Base-by-base conservation (phyloP, 1,140 invertebrate genomes). In the Bombus soroeensis region DNA sequence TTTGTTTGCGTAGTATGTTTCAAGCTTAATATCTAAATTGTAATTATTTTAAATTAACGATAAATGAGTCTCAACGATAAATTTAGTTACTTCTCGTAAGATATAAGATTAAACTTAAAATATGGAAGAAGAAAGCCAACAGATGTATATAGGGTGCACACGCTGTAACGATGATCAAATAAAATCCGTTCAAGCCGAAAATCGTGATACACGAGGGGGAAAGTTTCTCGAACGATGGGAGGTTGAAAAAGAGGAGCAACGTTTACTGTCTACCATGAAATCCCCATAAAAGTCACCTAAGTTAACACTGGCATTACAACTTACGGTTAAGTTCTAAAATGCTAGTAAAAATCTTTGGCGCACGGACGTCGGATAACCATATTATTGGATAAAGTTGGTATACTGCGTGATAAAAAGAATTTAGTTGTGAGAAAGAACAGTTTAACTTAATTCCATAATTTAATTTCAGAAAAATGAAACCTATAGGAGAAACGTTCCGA, bases 251-350 rank as follows among this genome's bases (percentile, higher is more conserved):
- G n/a, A 43, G 53, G 66, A 87, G 62, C 57, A 10, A 32, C 2
- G 57, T 15, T n/a, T 57, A 64, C 37, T 32, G 72, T 83, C 87
- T 81, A 73, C 41, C 18, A 39, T 37, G 6, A 25, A 88, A 88
- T 88, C 64, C 59, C 41, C 37, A 82, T 88, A 34, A 75, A 81
- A 88, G 71, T 89, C 64, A 25, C 41, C 28, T 53, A 86, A 85
- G 53, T 83, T 66, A 71, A 89, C 85, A 77, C 41, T 32, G 32
- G 66, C 57, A 53, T 88, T 87, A 68, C 68, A 87, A 87, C 34
- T 87, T 74, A 18, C 39, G 41, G 9, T 41, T 53, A 39, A 62
- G 53, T 62, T 59, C 22, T 28, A 10, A 71, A 84, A 80, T n/a
- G 47, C 22, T 15, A 66, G 18, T 70, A 76, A 88, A 76, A 87